These are phyloP conservation scores for Fopius arisanus DNA, from an alignment of 1,140 invertebrate species.

Conservation along the genomic window DNA sequence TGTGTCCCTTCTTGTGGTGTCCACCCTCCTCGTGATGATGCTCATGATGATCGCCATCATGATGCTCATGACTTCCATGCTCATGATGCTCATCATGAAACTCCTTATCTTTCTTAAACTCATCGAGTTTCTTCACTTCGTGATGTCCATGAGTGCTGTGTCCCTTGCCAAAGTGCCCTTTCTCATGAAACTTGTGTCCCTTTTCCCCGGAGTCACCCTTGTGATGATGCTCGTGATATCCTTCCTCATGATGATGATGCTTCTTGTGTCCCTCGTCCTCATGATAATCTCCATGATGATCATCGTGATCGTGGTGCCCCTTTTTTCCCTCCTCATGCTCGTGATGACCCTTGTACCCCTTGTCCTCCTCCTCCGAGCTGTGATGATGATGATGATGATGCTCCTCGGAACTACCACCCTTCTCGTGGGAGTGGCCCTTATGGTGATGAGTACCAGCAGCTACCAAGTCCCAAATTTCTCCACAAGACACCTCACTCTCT, in stretches of 20 bases:
- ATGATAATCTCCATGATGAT: slow-evolving; percentile 63
- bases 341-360: slow-evolving; percentile 51
- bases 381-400: slow-evolving; percentile 46
- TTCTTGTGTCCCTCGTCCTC: slow-evolving; percentile 68
- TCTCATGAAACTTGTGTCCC: slow-evolving; percentile 63
- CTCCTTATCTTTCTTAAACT: slow-evolving; percentile 68
- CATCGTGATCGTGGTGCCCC: slow-evolving; percentile 37
- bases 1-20: slow-evolving; percentile 60
- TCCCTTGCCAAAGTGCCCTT: slow-evolving; percentile 66
- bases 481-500: background rate
- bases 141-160: slow-evolving; percentile 73
- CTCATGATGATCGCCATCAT: slow-evolving; percentile 52
- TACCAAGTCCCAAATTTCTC: slow-evolving; percentile 12
- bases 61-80: slow-evolving; percentile 50
- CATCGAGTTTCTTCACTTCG: slow-evolving; percentile 69
- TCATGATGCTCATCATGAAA: slow-evolving; percentile 73
- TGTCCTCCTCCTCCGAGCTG: slow-evolving; percentile 52
- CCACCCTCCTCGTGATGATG: slow-evolving; percentile 60
- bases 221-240: slow-evolving; percentile 65
- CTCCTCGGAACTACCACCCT: slow-evolving; percentile 49
- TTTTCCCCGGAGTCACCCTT: slow-evolving; percentile 64
- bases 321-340: slow-evolving; percentile 19
- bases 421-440: slow-evolving; percentile 36
- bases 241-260: slow-evolving; percentile 64
- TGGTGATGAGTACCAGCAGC: slow-evolving; percentile 29